Evolutionary conservation across 2,888 invertebrate species (phyloP).

Genomic region (Cantharis rufa): DNA sequence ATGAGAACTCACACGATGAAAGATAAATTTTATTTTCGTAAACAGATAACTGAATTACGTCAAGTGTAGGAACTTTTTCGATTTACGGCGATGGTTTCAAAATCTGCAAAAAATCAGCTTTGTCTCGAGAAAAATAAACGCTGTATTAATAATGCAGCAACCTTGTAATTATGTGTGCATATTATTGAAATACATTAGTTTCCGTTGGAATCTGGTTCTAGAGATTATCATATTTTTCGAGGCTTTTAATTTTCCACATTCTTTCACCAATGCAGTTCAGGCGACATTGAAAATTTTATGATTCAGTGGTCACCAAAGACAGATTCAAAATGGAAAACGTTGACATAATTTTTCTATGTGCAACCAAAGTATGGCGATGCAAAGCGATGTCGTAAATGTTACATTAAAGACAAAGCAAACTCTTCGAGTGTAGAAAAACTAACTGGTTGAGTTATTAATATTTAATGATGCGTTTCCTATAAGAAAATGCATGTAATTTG

Average conservation of each 20-base stretch:
- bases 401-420: not conserved
- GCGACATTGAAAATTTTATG: not conserved
- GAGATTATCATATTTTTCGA: slow-evolving; percentile 11
- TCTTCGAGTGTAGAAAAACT: not conserved
- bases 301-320: not conserved
- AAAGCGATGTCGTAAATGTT: not conserved
- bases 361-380: not conserved
- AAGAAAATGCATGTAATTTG: not conserved
- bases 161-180: not conserved
- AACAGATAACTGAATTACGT: not conserved
- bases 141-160: not conserved
- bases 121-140: not conserved
- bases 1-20: not conserved
- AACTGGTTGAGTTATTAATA: not conserved
- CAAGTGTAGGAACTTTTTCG: not conserved
- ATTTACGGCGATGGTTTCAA: not conserved
- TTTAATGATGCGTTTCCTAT: not conserved
- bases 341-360: not conserved
- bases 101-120: not conserved
- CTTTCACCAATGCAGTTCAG: not conserved
- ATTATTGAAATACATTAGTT: not conserved
- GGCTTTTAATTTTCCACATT: slow-evolving; percentile 5
- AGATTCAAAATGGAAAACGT: not conserved
- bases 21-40: not conserved
- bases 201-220: slow-evolving; percentile 7